A percentile compares a stretch with the other conserved stretches of the same genome.
Evolutionary conservation across 2,888 invertebrate species (phyloP).

Genomic region (Limnephilus rhombicus): DNA sequence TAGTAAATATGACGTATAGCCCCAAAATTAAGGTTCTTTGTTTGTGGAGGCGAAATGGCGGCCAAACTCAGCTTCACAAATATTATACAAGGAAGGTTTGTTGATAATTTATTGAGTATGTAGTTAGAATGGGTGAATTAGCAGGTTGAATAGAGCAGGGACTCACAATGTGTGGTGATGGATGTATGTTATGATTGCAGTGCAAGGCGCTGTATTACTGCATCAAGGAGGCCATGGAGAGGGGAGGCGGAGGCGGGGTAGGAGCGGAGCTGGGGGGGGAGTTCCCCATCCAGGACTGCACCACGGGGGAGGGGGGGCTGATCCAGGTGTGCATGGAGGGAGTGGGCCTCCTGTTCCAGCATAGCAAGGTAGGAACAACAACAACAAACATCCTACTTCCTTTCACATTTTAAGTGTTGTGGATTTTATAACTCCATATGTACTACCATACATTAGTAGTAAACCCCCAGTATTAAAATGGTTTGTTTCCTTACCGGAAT

Average conservation of each 20-base stretch:
- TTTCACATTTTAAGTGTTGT: constrained; percentile 74
- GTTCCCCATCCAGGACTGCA: constrained; percentile 98
- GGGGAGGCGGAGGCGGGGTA: constrained; percentile 85
- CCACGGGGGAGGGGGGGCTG: constrained; percentile 97
- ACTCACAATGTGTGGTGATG: neutral
- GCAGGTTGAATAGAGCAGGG: neutral
- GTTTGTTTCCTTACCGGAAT: neutral
- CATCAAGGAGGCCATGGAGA: constrained; percentile 99
- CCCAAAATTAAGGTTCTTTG: constrained; percentile 98
- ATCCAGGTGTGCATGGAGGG: constrained; percentile 99
- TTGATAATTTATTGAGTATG: neutral
- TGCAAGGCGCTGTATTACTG: constrained; percentile 99
- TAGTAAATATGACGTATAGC: constrained; percentile 99
- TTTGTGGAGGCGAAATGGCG: constrained; percentile 96
- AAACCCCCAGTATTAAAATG: constrained; percentile 60
- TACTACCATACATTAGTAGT: constrained; percentile 25
- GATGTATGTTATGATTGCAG: constrained; percentile 76
- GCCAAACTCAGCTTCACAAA: constrained; percentile 96
- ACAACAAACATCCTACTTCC: constrained; percentile 66
- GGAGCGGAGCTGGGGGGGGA: constrained; percentile 92
- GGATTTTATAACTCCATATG: constrained; percentile 70
- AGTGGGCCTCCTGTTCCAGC: constrained; percentile 98
- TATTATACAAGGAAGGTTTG: constrained; percentile 98
- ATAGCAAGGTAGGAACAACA: constrained; percentile 92
- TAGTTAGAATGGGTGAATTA: neutral